Base-by-base conservation (phyloP, 2,113 vertebrate species). In the Ophthalmolycus amberensis region DNA sequence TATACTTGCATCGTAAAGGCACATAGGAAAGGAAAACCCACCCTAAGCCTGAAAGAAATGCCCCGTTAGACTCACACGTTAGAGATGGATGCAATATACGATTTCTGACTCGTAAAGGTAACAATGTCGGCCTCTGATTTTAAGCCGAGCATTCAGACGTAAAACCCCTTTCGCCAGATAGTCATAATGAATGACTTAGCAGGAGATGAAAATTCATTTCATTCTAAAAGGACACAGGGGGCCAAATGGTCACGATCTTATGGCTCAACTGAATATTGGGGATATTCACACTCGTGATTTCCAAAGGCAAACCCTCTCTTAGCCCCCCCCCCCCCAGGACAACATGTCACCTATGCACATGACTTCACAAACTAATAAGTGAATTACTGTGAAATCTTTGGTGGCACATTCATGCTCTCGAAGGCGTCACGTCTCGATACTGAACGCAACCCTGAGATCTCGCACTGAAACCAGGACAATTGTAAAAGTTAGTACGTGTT, bases 401-500 rank as follows among this genome's bases (percentile, higher is more conserved):
- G 15, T 29, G 16, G 16, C 46, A 76, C 22, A 6, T 42, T 42
- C 15, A 32, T 44, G 25, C 25, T 32, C n/a, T 3, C 1, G 0
- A 14, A 40, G 20, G 32, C 68, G 40, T 52, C 20, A 8, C 22
- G 8, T 37, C 22, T 50, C 10, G 3, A 58, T 10, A 38, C 18
- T 29, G 18, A 37, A 60, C 12, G 14, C n/a, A 44, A 64, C 9
- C 40, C 16, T 46, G 27, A 62, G 0, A 44, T 66, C 3, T 38
- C 9, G 63, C 62, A 74, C 2, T 59, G 40, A 86, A 25, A 71
- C 34, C 14, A 54, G 20, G 44, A 58, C 48, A 59, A 54, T 3
- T 64, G 54, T 66, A 80, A 83, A 90, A 88, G 85, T 85, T 85
- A 83, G 79, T 79, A 84, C 1, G 27, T 22, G 32, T 70, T 91